Conservation (phyloP, 2,797 vertebrate genomes). For the Rallus crepitans region DNA sequence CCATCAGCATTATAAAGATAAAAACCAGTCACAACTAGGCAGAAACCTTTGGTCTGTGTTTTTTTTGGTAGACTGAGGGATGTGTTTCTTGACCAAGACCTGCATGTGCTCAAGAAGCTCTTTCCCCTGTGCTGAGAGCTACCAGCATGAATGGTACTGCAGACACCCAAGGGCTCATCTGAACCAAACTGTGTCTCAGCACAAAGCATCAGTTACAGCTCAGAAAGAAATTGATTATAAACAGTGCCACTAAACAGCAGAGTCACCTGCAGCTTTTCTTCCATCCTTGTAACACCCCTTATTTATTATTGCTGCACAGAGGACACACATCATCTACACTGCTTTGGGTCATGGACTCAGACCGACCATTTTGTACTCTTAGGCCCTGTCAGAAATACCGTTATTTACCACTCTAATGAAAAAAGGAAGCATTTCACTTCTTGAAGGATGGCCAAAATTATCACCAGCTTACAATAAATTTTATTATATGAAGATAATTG, state of each 20-base stretch:
- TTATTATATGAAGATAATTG: constrained; percentile 41
- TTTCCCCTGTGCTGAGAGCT: neutral
- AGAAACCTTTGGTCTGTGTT: neutral
- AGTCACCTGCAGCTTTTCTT: neutral
- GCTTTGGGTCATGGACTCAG: neutral
- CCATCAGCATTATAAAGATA: too few species aligned
- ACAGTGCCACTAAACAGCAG: neutral
- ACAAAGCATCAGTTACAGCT: neutral
- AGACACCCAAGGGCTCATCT: neutral
- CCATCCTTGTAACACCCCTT: rapidly evolving
- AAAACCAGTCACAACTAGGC: neutral
- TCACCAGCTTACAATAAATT: neutral
- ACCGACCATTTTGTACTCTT: neutral
- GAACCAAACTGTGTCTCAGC: neutral
- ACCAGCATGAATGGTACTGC: neutral
- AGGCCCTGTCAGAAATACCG: neutral
- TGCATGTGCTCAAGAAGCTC: neutral
- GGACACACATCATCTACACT: neutral
- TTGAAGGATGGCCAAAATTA: constrained; percentile 24
- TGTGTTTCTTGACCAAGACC: neutral
- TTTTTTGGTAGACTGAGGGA: neutral
- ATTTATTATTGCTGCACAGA: neutral
- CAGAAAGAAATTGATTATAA: neutral
- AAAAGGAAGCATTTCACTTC: neutral
- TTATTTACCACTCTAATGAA: neutral